Percentiles rank a stretch among this genome's conserved stretches.
Conservation (phyloP, 2,888 invertebrate species). For the Heteropelma amictum region DNA sequence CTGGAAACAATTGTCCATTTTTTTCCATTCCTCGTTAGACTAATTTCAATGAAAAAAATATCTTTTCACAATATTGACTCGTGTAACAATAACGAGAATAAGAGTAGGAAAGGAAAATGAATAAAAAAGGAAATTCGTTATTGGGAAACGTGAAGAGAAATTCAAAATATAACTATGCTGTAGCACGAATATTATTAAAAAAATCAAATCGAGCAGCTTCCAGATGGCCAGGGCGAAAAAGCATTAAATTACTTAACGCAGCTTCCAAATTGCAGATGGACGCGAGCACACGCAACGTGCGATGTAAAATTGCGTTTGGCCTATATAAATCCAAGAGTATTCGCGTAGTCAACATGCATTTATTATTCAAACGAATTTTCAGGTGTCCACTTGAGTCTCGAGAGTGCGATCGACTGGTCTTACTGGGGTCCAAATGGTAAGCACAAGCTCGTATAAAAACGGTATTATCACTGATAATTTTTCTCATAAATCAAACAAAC, state of each 20-base stretch:
- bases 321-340: neutral
- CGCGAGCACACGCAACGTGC: neutral
- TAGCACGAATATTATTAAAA: neutral
- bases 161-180: too few species aligned
- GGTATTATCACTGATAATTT: neutral
- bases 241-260: neutral
- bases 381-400: slow-evolving; percentile 56
- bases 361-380: slow-evolving; percentile 49
- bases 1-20: too few species aligned
- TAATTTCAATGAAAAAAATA: too few species aligned
- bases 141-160: too few species aligned
- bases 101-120: too few species aligned
- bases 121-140: too few species aligned
- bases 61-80: too few species aligned
- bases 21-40: too few species aligned
- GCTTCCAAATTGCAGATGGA: neutral
- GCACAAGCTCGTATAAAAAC: slow-evolving; percentile 5
- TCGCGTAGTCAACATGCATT: neutral
- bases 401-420: slow-evolving; percentile 60
- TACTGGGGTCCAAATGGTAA: slow-evolving; percentile 67
- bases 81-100: too few species aligned
- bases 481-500: too few species aligned
- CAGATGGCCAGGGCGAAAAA: neutral
- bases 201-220: neutral
- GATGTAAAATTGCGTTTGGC: neutral